These are phyloP conservation scores for Plutella xylostella DNA, from an alignment of 2,888 invertebrate species.

Conservation along the genomic window DNA sequence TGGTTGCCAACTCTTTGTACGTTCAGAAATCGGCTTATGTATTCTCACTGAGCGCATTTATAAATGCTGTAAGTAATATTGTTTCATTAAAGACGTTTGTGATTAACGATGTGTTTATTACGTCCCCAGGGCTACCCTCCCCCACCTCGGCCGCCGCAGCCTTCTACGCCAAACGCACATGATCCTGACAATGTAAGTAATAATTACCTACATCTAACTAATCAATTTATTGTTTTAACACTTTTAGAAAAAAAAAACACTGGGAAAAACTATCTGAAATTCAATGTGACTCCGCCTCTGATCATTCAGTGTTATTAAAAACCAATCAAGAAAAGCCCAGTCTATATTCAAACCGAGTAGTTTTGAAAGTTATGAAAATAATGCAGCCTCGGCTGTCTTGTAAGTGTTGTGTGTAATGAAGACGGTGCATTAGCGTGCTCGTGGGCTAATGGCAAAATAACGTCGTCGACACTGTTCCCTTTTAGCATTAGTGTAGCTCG, in stretches of 20 bases:
- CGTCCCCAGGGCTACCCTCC: slow-evolving; percentile 75
- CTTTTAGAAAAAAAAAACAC: too few relatives aligned
- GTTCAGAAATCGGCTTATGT: too few relatives aligned
- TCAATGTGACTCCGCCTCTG: too few relatives aligned
- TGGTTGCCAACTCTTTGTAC: not conserved
- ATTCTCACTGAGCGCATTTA: not conserved
- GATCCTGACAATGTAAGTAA: slow-evolving; percentile 81
- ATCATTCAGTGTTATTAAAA: too few relatives aligned
- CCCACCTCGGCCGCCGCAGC: slow-evolving; percentile 77
- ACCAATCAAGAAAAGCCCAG: too few relatives aligned
- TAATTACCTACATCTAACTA: too few relatives aligned
- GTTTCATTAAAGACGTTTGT: not conserved
- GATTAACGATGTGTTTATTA: not conserved
- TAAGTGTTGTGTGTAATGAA: slow-evolving; percentile 1
- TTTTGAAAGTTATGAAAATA: too few relatives aligned
- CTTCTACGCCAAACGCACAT: slow-evolving; percentile 83
- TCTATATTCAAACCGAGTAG: too few relatives aligned
- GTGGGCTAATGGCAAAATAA: slow-evolving; percentile 43
- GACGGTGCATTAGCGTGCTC: slow-evolving; percentile 6
- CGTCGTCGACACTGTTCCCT: not conserved
- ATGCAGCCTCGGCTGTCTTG: too few relatives aligned
- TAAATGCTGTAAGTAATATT: not conserved
- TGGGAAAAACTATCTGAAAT: too few relatives aligned
- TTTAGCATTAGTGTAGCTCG: too few relatives aligned
- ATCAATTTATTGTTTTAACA: too few relatives aligned